These are phyloP conservation scores for Cercocebus atys DNA, from an alignment of 2,113 vertebrate species.

Conservation along the genomic window DNA sequence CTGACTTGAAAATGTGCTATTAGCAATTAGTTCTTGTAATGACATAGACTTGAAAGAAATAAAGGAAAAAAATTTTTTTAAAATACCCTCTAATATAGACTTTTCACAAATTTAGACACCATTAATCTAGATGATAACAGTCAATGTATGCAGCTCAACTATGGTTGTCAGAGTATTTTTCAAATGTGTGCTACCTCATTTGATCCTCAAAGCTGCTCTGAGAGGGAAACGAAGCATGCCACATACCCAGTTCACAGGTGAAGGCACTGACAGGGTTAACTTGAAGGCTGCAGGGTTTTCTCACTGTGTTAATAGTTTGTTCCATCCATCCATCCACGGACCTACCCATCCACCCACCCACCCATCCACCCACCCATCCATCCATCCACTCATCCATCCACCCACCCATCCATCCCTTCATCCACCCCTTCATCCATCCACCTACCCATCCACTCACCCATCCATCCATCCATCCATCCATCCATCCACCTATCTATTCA, in stretches of 20 bases:
- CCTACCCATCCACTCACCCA: accelerated
- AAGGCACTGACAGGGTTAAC: neutral
- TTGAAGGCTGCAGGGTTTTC: neutral
- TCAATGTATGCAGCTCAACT: accelerated
- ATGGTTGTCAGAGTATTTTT: neutral
- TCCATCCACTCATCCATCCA: accelerated
- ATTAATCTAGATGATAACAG: neutral
- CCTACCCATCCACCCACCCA: accelerated
- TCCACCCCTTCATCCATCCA: accelerated
- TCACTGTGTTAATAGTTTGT: neutral
- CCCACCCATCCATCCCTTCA: accelerated
- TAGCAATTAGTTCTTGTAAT: constrained; percentile 37
- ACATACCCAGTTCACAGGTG: accelerated
- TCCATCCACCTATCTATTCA: neutral
- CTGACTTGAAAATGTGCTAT: neutral
- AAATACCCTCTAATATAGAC: neutral
- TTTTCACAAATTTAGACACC: neutral
- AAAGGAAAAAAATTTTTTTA: neutral
- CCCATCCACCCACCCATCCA: accelerated
- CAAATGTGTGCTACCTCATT: neutral
- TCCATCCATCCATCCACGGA: too few species aligned
- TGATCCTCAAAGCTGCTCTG: neutral
- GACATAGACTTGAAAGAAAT: neutral
- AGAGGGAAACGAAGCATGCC: neutral
- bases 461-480: accelerated